Evolutionary conservation across 2,113 vertebrate species (phyloP), one percentile per base, ranked within the genome.

Genomic region (Perca flavescens): DNA sequence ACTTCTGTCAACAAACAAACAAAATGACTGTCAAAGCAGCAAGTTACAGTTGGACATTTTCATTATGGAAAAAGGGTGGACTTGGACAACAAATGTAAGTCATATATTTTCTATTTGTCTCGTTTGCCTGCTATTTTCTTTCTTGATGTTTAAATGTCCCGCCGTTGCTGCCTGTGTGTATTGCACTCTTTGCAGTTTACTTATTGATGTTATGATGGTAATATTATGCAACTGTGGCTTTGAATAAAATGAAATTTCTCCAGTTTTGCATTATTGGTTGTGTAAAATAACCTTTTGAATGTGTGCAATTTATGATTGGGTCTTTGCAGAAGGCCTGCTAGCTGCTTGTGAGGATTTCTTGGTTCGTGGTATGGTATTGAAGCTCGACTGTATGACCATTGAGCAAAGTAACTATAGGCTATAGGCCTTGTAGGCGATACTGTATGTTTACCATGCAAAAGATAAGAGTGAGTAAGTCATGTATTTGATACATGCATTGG

Each of bases 1-100:
- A 49, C 64, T 17, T 64, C 3, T 28, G 43, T 66, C 64, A 49
- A 66, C 64, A 64, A 43, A 16, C 63, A 66, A 66, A 2, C n/a
- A 16, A 61, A 61, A 58, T 15, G 14, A 15, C 22, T 58, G 22
- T 34, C 52, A 54, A 10, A 22, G 21, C n/a, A 46, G 12, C 10
- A 7, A 46, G 3, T 40, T 63, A 43, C 34, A 25, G 64, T 49
- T 49, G 6, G 40, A 46, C 43, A 46, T 64, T 12, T 43, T 36
- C 61, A 63, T n/a, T 43, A 43, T 43, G 40, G 36, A 43, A n/a
- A 43, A 8, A 64, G 46, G 22, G 6, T 66, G n/a, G 8, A 7
- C 61, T 43, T 43, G 10, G 2, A 43, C 40, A 40, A 46, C 40
- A 64, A 47, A 65, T 11, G 64, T 67, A 16, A 67, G 22, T 50